These are phyloP conservation scores for Pandion haliaetus DNA, from an alignment of 2,113 vertebrate genomes.

Conservation along the genomic window DNA sequence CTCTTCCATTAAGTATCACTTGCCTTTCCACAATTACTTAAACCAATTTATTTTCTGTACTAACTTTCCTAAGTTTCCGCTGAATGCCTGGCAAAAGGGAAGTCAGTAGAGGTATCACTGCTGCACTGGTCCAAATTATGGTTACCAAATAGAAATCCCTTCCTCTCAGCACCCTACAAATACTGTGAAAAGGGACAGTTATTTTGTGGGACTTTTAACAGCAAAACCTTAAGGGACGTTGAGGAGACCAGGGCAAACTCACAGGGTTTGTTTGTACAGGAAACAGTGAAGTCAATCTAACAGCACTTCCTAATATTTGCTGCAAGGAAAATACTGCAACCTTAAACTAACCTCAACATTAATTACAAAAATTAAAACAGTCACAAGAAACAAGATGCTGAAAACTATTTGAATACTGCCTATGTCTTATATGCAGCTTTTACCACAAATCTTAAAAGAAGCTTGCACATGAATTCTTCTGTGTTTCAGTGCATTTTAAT, in stretches of 20 bases:
- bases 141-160: neutral
- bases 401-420: neutral
- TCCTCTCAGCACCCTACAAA: neutral
- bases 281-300: neutral
- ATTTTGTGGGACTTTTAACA: neutral
- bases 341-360: neutral
- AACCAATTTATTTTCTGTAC: neutral
- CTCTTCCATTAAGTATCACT: neutral
- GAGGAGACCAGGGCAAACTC: neutral
- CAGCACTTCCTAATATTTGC: neutral
- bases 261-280: neutral
- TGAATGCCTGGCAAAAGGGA: neutral
- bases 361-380: neutral
- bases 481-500: neutral
- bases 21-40: neutral
- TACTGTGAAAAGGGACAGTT: neutral
- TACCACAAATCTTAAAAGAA: neutral
- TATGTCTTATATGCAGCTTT: neutral
- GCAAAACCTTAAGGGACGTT: neutral
- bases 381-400: neutral
- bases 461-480: neutral
- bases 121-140: neutral
- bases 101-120: neutral
- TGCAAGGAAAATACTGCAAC: neutral
- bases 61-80: neutral